Conservation (phyloP, 2,888 invertebrate species). For the Amaurobius ferox region DNA sequence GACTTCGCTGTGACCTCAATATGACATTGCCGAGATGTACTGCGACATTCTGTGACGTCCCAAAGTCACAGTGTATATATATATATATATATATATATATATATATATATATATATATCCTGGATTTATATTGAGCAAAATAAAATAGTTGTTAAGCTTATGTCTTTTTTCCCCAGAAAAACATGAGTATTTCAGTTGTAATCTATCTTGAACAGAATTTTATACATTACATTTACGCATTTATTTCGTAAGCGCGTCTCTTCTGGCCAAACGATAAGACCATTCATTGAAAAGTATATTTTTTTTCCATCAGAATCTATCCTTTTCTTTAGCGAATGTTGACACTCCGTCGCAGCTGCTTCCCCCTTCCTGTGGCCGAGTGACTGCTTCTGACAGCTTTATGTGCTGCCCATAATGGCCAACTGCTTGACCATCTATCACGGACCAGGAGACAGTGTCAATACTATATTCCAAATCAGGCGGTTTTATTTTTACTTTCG, state of each 20-base stretch:
- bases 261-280: constrained; percentile 15
- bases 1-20: no score
- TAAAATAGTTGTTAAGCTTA: no score
- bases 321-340: constrained; percentile 53
- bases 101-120: no score
- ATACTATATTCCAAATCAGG: constrained; percentile 28
- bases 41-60: no score
- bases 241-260: constrained; percentile 23
- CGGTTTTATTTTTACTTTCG: neutral
- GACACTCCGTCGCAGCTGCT: constrained; percentile 32
- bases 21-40: no score
- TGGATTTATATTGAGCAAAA: no score
- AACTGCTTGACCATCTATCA: constrained; percentile 60
- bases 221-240: constrained; percentile 28
- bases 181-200: no score
- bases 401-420: constrained; percentile 60
- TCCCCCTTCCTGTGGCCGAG: constrained; percentile 34
- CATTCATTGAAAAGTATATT: constrained; percentile 59
- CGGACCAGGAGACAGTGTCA: constrained; percentile 41
- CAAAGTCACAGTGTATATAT: no score
- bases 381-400: constrained; percentile 63
- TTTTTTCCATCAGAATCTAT: constrained; percentile 36
- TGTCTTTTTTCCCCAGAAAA: no score
- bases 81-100: no score
- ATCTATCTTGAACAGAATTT: no score